Base-by-base conservation (phyloP, 1,140 invertebrate species). In the Bombus ignitus region DNA sequence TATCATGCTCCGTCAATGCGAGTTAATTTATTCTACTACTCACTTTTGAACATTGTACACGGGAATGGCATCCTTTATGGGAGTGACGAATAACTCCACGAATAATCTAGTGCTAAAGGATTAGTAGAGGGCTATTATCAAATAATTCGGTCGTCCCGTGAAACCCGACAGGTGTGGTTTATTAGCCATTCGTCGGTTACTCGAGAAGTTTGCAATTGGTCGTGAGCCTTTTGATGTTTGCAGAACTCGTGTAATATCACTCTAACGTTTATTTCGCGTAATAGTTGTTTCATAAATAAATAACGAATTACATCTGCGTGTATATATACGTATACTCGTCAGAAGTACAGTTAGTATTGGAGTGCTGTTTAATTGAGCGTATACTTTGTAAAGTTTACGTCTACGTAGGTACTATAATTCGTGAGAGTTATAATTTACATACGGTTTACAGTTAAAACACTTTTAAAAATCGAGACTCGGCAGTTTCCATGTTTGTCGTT, bases 161-260 rank as follows among this genome's bases (percentile, higher is more conserved):
- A 47, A 42, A 75, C 18, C 28, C 18, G 35, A 47, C 72, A 75
- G 57, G 39, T 82, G 57, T 75, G 32, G 53, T 82, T 82, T 82
- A 82, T 82, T 82, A 82, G 57, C 57, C 71, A 82, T 65, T 82
- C 42, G 39, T n/a, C 42, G n/a, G 57, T 62, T 75, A 82, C 81
- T 47, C 25, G 71, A 82, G 71, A 82, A 62, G 53, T 59, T 82
- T 75, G 71, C 53, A 59, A 65, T 73, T 75, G 71, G 57, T 82
- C 44, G n/a, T 37, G 15, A 35, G 57, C 10, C 81, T 82, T 82
- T 82, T 82, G 81, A 82, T 82, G 71, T 82, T 65, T 37, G 39
- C 42, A 39, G 25, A 28, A 44, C 44, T 53, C 22, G 18, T 8
- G n/a, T 1, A 32, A 35, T 53, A 53, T 75, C 39, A 9, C 57